Conservation (phyloP, 2,113 vertebrate species). For the Melanerpes aurifrons region DNA sequence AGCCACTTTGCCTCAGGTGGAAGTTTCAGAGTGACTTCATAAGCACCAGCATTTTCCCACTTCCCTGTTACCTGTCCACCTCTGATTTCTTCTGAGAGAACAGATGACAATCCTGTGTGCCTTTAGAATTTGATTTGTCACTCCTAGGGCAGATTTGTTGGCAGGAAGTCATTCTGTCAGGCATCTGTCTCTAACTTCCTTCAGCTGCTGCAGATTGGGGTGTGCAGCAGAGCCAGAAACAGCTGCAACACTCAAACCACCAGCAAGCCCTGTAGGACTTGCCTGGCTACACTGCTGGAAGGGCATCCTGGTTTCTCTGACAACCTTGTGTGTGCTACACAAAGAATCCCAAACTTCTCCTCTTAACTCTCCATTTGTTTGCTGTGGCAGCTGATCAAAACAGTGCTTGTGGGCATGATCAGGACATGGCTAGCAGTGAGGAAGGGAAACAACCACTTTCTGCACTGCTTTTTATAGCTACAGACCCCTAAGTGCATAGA, state of each 20-base stretch:
- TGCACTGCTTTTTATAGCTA: neutral
- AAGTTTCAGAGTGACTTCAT: too few species aligned
- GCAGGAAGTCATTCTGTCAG: neutral
- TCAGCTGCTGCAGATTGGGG: neutral
- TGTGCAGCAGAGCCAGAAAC: neutral
- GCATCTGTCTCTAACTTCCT: neutral
- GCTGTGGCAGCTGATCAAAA: neutral
- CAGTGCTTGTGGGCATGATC: neutral
- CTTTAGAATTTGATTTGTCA: neutral
- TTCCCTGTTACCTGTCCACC: too few species aligned
- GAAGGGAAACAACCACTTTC: neutral
- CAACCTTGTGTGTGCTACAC: neutral
- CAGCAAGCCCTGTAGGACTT: neutral
- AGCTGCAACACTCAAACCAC: neutral
- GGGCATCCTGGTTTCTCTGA: neutral
- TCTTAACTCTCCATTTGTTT: neutral
- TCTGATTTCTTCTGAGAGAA: neutral
- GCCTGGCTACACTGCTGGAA: neutral
- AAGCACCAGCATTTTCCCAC: too few species aligned
- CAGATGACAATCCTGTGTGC: neutral
- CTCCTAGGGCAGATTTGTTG: fast-evolving
- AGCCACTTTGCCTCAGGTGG: too few species aligned
- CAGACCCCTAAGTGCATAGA: neutral
- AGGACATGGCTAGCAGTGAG: neutral
- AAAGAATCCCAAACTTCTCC: neutral